Evolutionary conservation across 2,797 vertebrate genomes (phyloP).

Genomic region (Centropyge bicolor): DNA sequence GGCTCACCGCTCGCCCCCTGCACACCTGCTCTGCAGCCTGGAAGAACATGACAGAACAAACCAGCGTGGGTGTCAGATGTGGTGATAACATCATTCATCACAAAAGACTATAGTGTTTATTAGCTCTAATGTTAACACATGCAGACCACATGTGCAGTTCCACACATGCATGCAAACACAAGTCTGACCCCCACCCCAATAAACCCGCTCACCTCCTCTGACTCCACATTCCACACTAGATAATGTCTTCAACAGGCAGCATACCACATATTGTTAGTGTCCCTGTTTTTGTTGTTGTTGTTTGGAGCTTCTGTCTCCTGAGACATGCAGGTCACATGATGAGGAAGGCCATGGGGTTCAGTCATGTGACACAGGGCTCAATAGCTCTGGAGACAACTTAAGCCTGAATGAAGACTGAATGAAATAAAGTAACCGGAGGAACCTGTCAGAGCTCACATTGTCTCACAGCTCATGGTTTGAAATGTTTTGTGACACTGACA

Average conservation of each 20-base stretch:
- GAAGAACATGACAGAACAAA: background rate
- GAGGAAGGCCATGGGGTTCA: conserved; percentile 53
- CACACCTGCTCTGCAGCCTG: conserved; percentile 84
- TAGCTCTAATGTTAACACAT: background rate
- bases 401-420: too few species aligned
- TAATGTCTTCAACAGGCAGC: conserved; percentile 61
- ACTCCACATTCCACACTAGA: conserved; percentile 45
- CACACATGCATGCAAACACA: conserved; percentile 27
- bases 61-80: background rate
- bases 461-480: background rate
- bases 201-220: background rate
- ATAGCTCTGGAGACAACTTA: conserved; percentile 73
- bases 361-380: conserved; percentile 64
- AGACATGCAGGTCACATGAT: conserved; percentile 50
- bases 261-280: conserved; percentile 61
- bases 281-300: conserved; percentile 31
- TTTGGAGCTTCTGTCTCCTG: conserved; percentile 24
- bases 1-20: conserved; percentile 71
- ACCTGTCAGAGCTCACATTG: background rate
- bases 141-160: conserved; percentile 27
- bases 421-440: background rate
- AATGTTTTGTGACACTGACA: background rate
- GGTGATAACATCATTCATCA: background rate
- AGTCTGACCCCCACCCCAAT: background rate
- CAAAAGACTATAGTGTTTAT: background rate